Percentiles rank a stretch among this genome's conserved stretches.
Conservation (phyloP, 2,888 invertebrate species). For the Asteroscopus sphinx region DNA sequence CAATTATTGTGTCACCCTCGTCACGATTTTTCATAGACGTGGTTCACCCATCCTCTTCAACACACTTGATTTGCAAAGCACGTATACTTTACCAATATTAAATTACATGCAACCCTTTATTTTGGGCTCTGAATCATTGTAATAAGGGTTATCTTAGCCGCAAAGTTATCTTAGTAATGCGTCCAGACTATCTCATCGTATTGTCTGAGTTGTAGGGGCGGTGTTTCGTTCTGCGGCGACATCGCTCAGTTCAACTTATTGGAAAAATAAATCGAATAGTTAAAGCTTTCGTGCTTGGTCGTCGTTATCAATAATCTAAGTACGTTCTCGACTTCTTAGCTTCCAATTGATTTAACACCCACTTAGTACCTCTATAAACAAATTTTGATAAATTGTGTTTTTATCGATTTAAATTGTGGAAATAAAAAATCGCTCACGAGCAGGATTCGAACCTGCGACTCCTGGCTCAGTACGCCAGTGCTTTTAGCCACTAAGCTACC, state of each 20-base stretch:
- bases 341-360: slow-evolving; percentile 68
- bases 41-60: slow-evolving; percentile 84
- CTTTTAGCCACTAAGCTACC: too few relatives aligned
- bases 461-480: too few relatives aligned
- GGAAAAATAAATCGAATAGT: slow-evolving; percentile 78
- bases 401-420: too few relatives aligned
- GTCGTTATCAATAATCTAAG: slow-evolving; percentile 74
- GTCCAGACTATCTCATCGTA: slow-evolving; percentile 73
- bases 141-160: slow-evolving; percentile 60
- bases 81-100: slow-evolving; percentile 71
- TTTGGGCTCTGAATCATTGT: slow-evolving; percentile 69
- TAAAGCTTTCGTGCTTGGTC: slow-evolving; percentile 74
- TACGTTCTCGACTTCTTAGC: slow-evolving; percentile 68
- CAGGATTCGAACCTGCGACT: too few relatives aligned
- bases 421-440: too few relatives aligned
- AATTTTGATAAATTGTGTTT: too few relatives aligned
- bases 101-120: slow-evolving; percentile 57
- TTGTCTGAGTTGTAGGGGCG: slow-evolving; percentile 71
- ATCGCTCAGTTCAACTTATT: slow-evolving; percentile 78
- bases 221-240: slow-evolving; percentile 83
- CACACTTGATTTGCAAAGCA: slow-evolving; percentile 88
- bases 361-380: slow-evolving; percentile 43
- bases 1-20: slow-evolving; percentile 84
- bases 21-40: slow-evolving; percentile 88
- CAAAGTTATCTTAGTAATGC: slow-evolving; percentile 62